Conservation (phyloP, 2,113 vertebrate genomes). For the Colistium nudipinnis region DNA sequence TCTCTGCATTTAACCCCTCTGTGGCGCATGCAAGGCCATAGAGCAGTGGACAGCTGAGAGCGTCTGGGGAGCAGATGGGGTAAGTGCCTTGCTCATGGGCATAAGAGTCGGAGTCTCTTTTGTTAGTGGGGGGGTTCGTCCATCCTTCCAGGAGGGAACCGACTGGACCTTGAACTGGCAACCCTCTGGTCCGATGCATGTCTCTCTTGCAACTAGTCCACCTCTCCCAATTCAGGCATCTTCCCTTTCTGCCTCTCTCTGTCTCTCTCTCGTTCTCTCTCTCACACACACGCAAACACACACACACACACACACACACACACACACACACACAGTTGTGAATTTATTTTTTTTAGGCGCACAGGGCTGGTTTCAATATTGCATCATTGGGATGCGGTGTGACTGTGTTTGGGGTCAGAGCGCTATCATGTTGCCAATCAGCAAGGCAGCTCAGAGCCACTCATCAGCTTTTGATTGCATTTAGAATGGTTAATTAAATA, state of each 20-base stretch:
- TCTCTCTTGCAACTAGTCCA: no score
- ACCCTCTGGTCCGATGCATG: no score
- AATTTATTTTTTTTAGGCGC: conserved; percentile 47
- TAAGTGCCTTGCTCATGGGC: no score
- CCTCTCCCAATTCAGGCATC: no score
- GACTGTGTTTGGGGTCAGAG: conserved; percentile 72
- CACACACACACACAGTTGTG: conserved; percentile 33
- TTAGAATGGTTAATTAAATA: conserved; percentile 83
- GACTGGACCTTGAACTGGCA: no score
- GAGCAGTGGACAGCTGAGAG: no score
- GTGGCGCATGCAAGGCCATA: no score
- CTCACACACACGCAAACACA: background rate
- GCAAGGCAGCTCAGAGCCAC: conserved; percentile 65
- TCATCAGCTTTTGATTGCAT: conserved; percentile 82
- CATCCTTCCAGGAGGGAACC: no score
- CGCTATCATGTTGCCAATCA: conserved; percentile 79
- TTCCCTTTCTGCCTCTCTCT: conserved; percentile 8
- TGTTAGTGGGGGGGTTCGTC: no score
- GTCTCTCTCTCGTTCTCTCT: background rate
- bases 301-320: conserved; percentile 9
- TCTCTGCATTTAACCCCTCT: no score
- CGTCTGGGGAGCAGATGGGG: no score
- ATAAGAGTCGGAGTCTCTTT: no score
- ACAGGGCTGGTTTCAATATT: conserved; percentile 57
- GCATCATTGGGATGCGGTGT: conserved; percentile 66